These are phyloP conservation scores for Hoplodrina blanda DNA, from an alignment of 2,888 invertebrate genomes.

Conservation along the genomic window DNA sequence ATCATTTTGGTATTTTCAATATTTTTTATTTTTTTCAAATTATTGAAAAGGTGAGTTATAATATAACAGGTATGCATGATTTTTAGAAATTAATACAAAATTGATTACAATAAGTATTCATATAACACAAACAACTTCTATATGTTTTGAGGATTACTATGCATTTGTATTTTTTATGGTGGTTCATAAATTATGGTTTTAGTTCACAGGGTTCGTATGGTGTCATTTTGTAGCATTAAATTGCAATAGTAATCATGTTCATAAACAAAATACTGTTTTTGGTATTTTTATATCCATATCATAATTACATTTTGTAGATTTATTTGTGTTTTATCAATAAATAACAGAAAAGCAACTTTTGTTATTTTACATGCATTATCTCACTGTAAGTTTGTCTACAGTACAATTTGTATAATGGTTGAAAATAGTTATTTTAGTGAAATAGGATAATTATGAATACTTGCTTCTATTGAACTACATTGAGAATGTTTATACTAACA, in stretches of 20 bases:
- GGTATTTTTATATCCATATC: slow-evolving; percentile 17
- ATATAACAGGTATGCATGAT: slow-evolving; percentile 41
- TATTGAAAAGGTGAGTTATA: slow-evolving; percentile 48
- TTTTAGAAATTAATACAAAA: slow-evolving; percentile 13
- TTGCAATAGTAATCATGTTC: background rate
- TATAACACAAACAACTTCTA: slow-evolving; percentile 22
- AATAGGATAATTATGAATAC: slow-evolving; percentile 27
- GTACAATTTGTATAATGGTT: slow-evolving; percentile 10
- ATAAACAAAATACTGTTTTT: background rate
- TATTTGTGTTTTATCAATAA: slow-evolving; percentile 9
- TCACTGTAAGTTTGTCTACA: slow-evolving; percentile 6
- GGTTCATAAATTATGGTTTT: background rate
- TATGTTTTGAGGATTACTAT: slow-evolving; percentile 7
- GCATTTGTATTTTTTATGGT: background rate
- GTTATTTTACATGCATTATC: slow-evolving; percentile 23
- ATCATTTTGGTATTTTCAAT: background rate
- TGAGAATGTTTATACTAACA: slow-evolving; percentile 71
- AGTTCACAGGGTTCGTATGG: background rate
- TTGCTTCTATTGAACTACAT: slow-evolving; percentile 58
- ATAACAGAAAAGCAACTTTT: slow-evolving; percentile 3
- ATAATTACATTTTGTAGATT: slow-evolving; percentile 12
- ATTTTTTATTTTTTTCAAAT: background rate
- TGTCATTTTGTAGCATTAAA: background rate
- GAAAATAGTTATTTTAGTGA: slow-evolving; percentile 8
- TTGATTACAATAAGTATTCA: slow-evolving; percentile 4